Conservation (phyloP, 2,113 vertebrate genomes). For the human region GRCh38 chr7:100578001-100578500, state of each 20-base stretch:
- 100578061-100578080: not conserved
- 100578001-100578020: not conserved
- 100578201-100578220: constrained; percentile 93
- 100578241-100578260: constrained; percentile 93
- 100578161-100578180: constrained; percentile 95
- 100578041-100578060: not conserved
- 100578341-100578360: not conserved
- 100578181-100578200: constrained; percentile 95
- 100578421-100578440: constrained; percentile 86
- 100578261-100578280: not conserved
- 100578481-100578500: constrained; percentile 95
- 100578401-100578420: constrained; percentile 86
- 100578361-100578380: not conserved
- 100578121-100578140: not conserved
- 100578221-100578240: constrained; percentile 85
- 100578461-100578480: constrained; percentile 92
- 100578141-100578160: constrained; percentile 80
- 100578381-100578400: constrained; percentile 84
- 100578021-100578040: not conserved
- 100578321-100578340: not conserved
- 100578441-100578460: constrained; percentile 81
- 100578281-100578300: not conserved
- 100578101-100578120: not conserved
- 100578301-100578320: not conserved
- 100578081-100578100: not conserved